These are phyloP conservation scores for Cotesia congregata DNA, from an alignment of 2,888 invertebrate genomes.

Conservation along the genomic window DNA sequence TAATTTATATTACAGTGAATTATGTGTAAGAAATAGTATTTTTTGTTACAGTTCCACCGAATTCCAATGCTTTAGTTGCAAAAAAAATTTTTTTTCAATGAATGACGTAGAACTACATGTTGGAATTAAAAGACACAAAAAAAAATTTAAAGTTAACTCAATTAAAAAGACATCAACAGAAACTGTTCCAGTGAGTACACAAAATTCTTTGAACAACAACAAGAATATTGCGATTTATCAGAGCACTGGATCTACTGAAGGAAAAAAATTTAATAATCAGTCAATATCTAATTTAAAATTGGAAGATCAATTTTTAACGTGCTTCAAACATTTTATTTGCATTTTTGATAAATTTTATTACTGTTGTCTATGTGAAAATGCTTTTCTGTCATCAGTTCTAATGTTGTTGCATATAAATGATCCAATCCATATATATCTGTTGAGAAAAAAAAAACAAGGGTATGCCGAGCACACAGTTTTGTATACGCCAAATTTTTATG, in stretches of 20 bases:
- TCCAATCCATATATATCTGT: background rate
- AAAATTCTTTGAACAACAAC: background rate
- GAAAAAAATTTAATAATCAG: background rate
- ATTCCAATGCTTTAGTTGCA: background rate
- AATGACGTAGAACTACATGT: background rate
- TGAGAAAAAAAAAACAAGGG: background rate
- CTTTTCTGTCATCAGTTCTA: background rate
- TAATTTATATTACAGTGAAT: background rate
- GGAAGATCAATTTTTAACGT: background rate
- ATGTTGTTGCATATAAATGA: conserved; percentile 2
- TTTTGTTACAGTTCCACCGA: background rate
- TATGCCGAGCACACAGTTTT: background rate
- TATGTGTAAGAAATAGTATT: background rate
- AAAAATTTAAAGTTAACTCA: background rate
- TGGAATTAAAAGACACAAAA: background rate
- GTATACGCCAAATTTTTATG: background rate
- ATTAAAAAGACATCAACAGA: background rate
- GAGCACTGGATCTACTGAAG: background rate
- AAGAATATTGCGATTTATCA: background rate
- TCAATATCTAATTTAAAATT: background rate
- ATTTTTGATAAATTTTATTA: conserved; percentile 6
- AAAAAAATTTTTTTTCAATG: background rate
- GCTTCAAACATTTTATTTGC: conserved; percentile 5
- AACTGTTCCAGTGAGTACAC: background rate
- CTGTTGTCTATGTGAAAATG: conserved; percentile 12